These are phyloP conservation scores for Pristionchus japonicus DNA, from an alignment of 2,888 invertebrate genomes.

Conservation along the genomic window DNA sequence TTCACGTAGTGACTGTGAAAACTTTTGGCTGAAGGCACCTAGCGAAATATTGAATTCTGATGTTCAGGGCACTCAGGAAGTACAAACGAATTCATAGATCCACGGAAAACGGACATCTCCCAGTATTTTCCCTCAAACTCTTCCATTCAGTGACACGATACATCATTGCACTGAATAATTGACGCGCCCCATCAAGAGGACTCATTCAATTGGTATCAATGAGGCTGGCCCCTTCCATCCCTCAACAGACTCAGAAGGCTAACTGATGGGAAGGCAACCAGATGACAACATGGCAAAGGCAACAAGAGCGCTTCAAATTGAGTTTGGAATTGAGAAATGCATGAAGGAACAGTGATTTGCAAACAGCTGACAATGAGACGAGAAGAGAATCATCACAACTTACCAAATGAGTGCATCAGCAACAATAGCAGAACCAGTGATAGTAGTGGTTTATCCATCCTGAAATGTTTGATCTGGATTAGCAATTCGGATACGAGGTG, in stretches of 20 bases:
- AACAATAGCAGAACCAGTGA: background rate
- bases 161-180: slow-evolving; percentile 38
- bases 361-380: background rate
- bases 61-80: too few species aligned
- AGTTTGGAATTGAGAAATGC: background rate
- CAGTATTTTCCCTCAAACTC: too few species aligned
- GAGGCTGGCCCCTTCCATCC: background rate
- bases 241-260: background rate
- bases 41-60: too few species aligned
- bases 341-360: too few species aligned
- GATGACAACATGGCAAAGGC: background rate
- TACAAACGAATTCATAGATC: background rate
- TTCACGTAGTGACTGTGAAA: too few species aligned
- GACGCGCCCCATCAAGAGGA: slow-evolving; percentile 13
- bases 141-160: background rate
- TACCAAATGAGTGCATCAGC: slow-evolving; percentile 40
- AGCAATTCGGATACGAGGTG: too few species aligned
- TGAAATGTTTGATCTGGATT: too few species aligned
- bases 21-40: too few species aligned
- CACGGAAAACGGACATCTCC: too few species aligned
- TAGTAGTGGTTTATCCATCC: background rate
- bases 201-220: slow-evolving; percentile 40
- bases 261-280: background rate
- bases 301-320: background rate
- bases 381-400: background rate